Conservation (phyloP, 2,113 vertebrate genomes). For the Perca schrenkii region DNA sequence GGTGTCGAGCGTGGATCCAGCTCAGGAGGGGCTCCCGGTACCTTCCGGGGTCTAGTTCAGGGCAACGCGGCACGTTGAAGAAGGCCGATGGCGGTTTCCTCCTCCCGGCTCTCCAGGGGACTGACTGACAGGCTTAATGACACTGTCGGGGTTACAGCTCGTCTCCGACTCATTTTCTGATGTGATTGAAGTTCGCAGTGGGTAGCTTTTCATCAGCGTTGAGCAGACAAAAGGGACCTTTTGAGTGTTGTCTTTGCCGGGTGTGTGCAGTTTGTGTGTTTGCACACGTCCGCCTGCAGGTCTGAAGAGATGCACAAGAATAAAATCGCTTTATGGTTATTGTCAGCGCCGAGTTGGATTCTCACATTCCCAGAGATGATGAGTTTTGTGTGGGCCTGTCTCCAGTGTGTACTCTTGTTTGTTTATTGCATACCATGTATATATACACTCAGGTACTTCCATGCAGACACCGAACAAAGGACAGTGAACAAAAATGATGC, state of each 20-base stretch:
- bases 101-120: constrained; percentile 58
- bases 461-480: constrained; percentile 40
- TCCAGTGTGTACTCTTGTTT: constrained; percentile 62
- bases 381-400: constrained; percentile 65
- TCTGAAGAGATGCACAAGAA: constrained; percentile 60
- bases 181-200: constrained; percentile 83
- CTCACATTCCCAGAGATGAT: constrained; percentile 66
- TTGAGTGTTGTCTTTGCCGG: constrained; percentile 68
- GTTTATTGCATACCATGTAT: constrained; percentile 63
- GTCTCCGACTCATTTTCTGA: constrained; percentile 79
- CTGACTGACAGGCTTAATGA: constrained; percentile 82
- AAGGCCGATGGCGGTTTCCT: constrained; percentile 54
- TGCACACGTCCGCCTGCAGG: constrained; percentile 55
- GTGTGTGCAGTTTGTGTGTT: constrained; percentile 63
- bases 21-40: constrained; percentile 53
- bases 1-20: constrained; percentile 54
- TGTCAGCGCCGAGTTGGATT: constrained; percentile 62
- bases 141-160: constrained; percentile 72
- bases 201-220: constrained; percentile 82
- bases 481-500: constrained; percentile 36
- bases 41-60: constrained; percentile 61
- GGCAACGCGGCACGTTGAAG: constrained; percentile 39
- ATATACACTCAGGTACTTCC: constrained; percentile 23
- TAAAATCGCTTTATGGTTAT: constrained; percentile 65
- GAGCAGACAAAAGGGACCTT: constrained; percentile 81